phyloP scores from a whole-genome alignment of 2,797 vertebrate species.

The Erpetoichthys calabaricus region DNA sequence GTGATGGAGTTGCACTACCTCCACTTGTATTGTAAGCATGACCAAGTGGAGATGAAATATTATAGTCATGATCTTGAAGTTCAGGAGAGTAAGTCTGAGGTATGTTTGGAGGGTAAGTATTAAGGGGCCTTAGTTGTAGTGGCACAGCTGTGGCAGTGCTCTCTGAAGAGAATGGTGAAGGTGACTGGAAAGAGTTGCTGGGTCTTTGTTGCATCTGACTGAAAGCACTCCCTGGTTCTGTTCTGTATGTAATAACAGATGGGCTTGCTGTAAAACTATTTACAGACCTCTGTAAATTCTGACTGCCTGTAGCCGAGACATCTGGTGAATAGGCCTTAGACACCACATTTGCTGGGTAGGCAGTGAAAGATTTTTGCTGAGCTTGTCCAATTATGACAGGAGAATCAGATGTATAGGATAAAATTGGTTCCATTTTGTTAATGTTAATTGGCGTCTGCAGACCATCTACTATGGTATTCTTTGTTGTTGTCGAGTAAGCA shows the following conservation, averaged over 20 bases:
- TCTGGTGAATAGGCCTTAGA: slow-evolving; percentile 37
- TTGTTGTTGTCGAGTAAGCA: too few relatives aligned
- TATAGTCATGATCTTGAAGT: slow-evolving; percentile 14
- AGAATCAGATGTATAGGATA: too few relatives aligned
- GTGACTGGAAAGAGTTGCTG: slow-evolving; percentile 7
- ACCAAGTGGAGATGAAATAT: slow-evolving; percentile 34
- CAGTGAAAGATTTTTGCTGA: not conserved
- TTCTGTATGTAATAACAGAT: slow-evolving; percentile 38
- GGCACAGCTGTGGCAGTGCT: slow-evolving; percentile 16
- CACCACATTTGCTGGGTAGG: slow-evolving; percentile 24
- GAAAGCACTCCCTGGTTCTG: slow-evolving; percentile 38
- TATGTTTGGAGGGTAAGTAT: slow-evolving; percentile 35
- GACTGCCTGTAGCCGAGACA: slow-evolving; percentile 21
- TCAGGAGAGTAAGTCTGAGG: slow-evolving; percentile 29
- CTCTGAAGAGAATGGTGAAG: slow-evolving; percentile 21
- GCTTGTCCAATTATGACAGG: too few relatives aligned
- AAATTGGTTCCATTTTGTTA: too few relatives aligned
- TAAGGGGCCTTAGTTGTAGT: slow-evolving; percentile 38
- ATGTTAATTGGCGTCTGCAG: too few relatives aligned
- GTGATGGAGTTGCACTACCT: slow-evolving; percentile 42
- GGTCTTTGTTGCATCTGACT: slow-evolving; percentile 18
- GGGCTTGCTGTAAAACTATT: slow-evolving; percentile 29
- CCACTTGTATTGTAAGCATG: slow-evolving; percentile 24
- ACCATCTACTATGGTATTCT: too few relatives aligned
- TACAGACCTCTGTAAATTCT: slow-evolving; percentile 37